Conservation (phyloP, 2,113 vertebrate genomes). For the Macquaria ambigua region DNA sequence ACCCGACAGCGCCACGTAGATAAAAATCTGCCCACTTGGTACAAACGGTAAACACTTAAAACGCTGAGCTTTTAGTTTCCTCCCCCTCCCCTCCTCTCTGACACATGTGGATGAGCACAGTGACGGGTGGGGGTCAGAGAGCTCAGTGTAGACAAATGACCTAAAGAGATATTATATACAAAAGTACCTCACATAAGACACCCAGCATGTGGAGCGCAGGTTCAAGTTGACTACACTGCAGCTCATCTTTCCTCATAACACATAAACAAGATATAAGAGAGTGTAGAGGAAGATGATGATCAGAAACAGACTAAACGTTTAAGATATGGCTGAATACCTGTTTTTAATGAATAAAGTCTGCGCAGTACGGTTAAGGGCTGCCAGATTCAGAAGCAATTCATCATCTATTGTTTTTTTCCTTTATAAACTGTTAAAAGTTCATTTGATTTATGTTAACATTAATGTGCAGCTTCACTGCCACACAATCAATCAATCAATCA, state of each 20-base stretch:
- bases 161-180: slow-evolving; percentile 37
- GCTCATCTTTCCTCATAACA: slow-evolving; percentile 40
- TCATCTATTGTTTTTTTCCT: not conserved
- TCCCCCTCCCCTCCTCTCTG: slow-evolving; percentile 63
- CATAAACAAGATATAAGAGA: slow-evolving; percentile 29
- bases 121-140: not conserved
- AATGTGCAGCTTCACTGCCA: not conserved
- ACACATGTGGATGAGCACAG: slow-evolving; percentile 58
- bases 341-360: slow-evolving; percentile 40
- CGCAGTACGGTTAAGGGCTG: slow-evolving; percentile 1
- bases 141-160: slow-evolving; percentile 32
- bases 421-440: not conserved
- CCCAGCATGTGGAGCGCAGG: slow-evolving; percentile 7
- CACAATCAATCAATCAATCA: not conserved
- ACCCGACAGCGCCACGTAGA: slow-evolving; percentile 77
- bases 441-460: not conserved
- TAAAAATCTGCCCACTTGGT: slow-evolving; percentile 90
- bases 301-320: slow-evolving; percentile 36
- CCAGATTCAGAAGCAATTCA: slow-evolving; percentile 15
- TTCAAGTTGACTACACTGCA: not conserved
- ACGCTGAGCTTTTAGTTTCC: slow-evolving; percentile 85
- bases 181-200: slow-evolving; percentile 8
- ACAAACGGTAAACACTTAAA: slow-evolving; percentile 85
- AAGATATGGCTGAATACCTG: slow-evolving; percentile 21
- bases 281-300: slow-evolving; percentile 27